These are phyloP conservation scores for Dichetophora obliterata DNA, from an alignment of 2,888 invertebrate genomes.

Conservation along the genomic window DNA sequence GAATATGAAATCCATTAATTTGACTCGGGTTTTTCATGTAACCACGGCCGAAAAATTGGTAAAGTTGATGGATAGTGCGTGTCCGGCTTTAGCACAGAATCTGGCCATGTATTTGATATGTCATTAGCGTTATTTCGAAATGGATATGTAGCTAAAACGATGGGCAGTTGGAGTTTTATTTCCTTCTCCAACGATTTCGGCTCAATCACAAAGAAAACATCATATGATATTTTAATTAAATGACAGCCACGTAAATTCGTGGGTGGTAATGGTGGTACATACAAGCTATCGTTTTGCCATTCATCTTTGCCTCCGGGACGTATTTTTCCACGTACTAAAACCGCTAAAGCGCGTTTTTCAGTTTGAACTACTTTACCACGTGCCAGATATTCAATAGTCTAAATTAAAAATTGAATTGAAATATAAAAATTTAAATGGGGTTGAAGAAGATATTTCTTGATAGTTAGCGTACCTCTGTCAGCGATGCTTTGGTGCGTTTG, in stretches of 20 bases:
- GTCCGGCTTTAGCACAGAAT: slow-evolving; percentile 79
- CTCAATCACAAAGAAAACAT: slow-evolving; percentile 91
- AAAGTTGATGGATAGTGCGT: slow-evolving; percentile 94
- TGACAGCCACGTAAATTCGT: slow-evolving; percentile 95
- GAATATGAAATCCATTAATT: too few species aligned
- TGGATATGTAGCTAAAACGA: slow-evolving; percentile 93
- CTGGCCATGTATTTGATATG: slow-evolving; percentile 72
- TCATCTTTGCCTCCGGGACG: slow-evolving; percentile 84
- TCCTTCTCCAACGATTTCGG: slow-evolving; percentile 93
- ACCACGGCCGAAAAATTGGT: slow-evolving; percentile 92
- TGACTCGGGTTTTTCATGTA: slow-evolving; percentile 75
- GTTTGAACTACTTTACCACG: slow-evolving; percentile 88
- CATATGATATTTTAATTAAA: slow-evolving; percentile 92
- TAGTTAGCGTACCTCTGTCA: slow-evolving; percentile 73
- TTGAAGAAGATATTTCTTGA: too few species aligned
- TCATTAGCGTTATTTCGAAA: slow-evolving; percentile 78
- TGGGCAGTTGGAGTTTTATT: slow-evolving; percentile 91
- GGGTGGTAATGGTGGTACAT: slow-evolving; percentile 94
- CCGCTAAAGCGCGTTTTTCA: slow-evolving; percentile 87
- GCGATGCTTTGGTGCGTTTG: slow-evolving; percentile 85
- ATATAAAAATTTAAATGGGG: background rate
- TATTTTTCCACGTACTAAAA: slow-evolving; percentile 83
- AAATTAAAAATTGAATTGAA: slow-evolving; percentile 36
- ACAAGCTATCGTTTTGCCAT: slow-evolving; percentile 90
- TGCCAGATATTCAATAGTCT: slow-evolving; percentile 91